Conservation (phyloP, 2,113 vertebrate genomes). For the Brevimyrus niger region DNA sequence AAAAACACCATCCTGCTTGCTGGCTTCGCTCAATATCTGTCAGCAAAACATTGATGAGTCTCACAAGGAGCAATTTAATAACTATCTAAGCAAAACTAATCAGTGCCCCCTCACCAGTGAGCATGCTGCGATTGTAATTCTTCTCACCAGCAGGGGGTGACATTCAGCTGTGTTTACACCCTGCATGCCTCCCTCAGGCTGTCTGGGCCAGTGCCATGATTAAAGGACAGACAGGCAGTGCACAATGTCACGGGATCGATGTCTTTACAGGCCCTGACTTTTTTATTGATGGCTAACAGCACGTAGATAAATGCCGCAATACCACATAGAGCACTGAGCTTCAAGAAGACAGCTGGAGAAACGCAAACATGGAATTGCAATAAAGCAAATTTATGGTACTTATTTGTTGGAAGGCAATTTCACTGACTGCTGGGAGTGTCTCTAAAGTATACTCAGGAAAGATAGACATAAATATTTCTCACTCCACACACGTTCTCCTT, state of each 20-base stretch:
- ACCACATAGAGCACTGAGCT: background rate
- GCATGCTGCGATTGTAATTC: background rate
- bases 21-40: background rate
- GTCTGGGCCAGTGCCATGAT: background rate
- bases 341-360: background rate
- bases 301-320: background rate
- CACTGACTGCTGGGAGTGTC: background rate
- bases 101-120: background rate
- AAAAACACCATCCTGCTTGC: background rate
- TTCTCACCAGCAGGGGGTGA: slow-evolving; percentile 49
- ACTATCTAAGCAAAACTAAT: background rate
- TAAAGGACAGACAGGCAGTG: slow-evolving; percentile 4
- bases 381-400: background rate
- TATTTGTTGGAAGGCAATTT: background rate
- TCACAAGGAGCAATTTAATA: background rate
- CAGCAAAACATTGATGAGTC: background rate
- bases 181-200: background rate
- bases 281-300: background rate
- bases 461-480: slow-evolving; percentile 2
- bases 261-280: slow-evolving; percentile 25
- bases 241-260: slow-evolving; percentile 36
- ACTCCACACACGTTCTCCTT: background rate
- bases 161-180: background rate
- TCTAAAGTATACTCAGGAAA: background rate
- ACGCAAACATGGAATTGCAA: background rate